These are phyloP conservation scores for Halesus radiatus DNA, from an alignment of 1,140 invertebrate species.

Conservation along the genomic window DNA sequence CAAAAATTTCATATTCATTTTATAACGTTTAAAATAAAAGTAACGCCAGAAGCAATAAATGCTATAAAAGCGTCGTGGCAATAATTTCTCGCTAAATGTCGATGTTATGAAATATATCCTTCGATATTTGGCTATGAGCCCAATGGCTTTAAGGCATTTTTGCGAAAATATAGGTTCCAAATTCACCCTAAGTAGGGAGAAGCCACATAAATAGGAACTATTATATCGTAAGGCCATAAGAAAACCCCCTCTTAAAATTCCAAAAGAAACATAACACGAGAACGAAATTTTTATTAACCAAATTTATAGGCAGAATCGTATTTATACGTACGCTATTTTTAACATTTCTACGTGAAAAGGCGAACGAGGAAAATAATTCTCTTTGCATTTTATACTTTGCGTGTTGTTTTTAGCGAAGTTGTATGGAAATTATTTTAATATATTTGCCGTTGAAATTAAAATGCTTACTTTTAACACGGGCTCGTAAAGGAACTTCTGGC, in stretches of 20 bases:
- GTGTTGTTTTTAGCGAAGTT: too few relatives aligned
- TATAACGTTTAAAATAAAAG: conserved; percentile 11
- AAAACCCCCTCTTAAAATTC: not conserved
- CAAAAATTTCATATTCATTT: too few relatives aligned
- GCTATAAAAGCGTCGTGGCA: not conserved
- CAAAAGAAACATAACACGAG: not conserved
- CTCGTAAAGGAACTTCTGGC: too few relatives aligned
- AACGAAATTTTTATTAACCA: not conserved
- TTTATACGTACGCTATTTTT: not conserved
- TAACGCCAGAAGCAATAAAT: conserved; percentile 20
- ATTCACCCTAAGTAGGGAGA: conserved; percentile 7
- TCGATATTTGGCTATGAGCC: conserved; percentile 38
- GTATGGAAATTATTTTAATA: too few relatives aligned
- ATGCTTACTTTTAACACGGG: too few relatives aligned
- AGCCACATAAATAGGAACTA: conserved; percentile 2
- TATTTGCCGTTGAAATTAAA: too few relatives aligned
- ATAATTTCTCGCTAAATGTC: conserved; percentile 31
- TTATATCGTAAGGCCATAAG: not conserved
- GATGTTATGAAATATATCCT: conserved; percentile 36
- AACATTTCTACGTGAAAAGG: not conserved
- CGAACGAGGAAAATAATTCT: not conserved
- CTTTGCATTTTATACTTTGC: too few relatives aligned
- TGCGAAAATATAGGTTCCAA: conserved; percentile 11
- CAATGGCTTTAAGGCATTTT: conserved; percentile 39
- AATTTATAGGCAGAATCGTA: not conserved